Percentiles rank a stretch among this genome's conserved stretches.
phyloP scores from a whole-genome alignment of 2,797 vertebrate species.

The Sebastes oblongus region DNA sequence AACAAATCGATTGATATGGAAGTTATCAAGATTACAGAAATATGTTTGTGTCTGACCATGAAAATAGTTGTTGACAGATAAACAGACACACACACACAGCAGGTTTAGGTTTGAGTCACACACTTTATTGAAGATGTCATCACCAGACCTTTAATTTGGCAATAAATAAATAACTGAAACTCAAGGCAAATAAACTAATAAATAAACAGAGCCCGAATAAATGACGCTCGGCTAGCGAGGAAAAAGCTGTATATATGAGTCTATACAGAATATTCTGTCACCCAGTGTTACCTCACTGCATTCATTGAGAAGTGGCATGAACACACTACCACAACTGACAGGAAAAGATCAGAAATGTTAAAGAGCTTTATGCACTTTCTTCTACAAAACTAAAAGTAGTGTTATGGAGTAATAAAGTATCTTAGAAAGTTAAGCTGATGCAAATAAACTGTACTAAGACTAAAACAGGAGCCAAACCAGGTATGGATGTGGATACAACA shows the following conservation, averaged over 20 bases:
- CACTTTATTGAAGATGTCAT: slow-evolving; percentile 56
- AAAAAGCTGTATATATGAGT: slow-evolving; percentile 3
- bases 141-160: slow-evolving; percentile 46
- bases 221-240: slow-evolving; percentile 8
- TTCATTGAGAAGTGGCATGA: not conserved
- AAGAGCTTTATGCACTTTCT: not conserved
- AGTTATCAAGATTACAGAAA: not conserved
- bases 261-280: not conserved
- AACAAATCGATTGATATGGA: not conserved
- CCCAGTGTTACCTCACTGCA: not conserved
- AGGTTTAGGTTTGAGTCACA: slow-evolving; percentile 27
- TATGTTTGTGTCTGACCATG: not conserved
- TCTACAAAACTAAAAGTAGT: not conserved
- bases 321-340: not conserved
- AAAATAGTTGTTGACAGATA: not conserved
- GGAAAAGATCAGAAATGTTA: not conserved
- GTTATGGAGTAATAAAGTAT: not conserved
- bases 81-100: slow-evolving; percentile 1
- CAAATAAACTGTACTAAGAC: not conserved
- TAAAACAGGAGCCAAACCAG: not conserved
- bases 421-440: not conserved
- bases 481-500: slow-evolving; percentile 1
- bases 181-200: slow-evolving; percentile 42
- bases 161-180: slow-evolving; percentile 34
- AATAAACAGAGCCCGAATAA: slow-evolving; percentile 24